Evolutionary conservation across 2,888 invertebrate genomes (phyloP).

Genomic region (Sceliomorpha sp.): DNA sequence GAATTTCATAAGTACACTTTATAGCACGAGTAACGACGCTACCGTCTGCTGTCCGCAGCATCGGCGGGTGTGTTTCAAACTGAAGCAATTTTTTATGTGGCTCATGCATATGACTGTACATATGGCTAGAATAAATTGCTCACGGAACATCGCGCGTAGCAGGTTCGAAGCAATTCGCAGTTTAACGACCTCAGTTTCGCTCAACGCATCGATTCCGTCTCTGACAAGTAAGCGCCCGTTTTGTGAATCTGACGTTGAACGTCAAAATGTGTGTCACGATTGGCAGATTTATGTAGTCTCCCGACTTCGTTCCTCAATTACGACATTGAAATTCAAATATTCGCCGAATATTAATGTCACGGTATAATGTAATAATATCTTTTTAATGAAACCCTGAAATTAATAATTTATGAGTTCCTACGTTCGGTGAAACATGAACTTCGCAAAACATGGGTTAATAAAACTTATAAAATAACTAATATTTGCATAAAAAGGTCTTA

Average conservation of each 20-base stretch:
- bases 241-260: slow-evolving; percentile 5
- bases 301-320: slow-evolving; percentile 1
- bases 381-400: too few relatives aligned
- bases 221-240: slow-evolving; percentile 25
- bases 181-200: slow-evolving; percentile 40
- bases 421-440: too few relatives aligned
- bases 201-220: slow-evolving; percentile 29
- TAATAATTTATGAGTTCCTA: neutral
- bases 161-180: slow-evolving; percentile 27
- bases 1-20: slow-evolving; percentile 25
- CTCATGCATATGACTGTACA: slow-evolving; percentile 15
- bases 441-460: too few relatives aligned
- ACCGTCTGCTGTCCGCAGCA: slow-evolving; percentile 19
- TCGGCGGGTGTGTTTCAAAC: slow-evolving; percentile 20
- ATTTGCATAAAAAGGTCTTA: too few relatives aligned
- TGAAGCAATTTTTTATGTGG: slow-evolving; percentile 20
- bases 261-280: slow-evolving; percentile 7
- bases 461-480: too few relatives aligned
- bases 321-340: neutral
- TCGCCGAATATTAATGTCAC: neutral
- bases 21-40: slow-evolving; percentile 17
- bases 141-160: slow-evolving; percentile 11
- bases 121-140: slow-evolving; percentile 22
- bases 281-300: slow-evolving; percentile 6
- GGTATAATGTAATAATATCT: neutral